phyloP scores from a whole-genome alignment of 2,888 invertebrate species.

The Latrodectus elegans region DNA sequence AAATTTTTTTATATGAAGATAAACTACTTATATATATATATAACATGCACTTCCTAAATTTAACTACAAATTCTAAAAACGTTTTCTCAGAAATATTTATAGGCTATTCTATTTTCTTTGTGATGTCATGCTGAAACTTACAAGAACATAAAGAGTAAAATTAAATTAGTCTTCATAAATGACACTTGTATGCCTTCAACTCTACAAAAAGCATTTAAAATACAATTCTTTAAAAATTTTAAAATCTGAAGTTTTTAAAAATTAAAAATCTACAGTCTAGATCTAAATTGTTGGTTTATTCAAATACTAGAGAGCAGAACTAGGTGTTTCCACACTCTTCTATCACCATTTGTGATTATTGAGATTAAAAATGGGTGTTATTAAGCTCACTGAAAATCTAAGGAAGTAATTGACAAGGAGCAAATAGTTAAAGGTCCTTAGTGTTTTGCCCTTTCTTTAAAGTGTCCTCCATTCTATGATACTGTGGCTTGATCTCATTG shows the following conservation, averaged over 20 bases:
- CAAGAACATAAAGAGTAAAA: too few relatives aligned
- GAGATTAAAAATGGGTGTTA: conserved; percentile 43
- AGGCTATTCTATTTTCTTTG: too few relatives aligned
- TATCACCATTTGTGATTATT: conserved; percentile 11
- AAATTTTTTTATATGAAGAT: too few relatives aligned
- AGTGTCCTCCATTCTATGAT: conserved; percentile 66
- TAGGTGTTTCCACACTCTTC: background rate
- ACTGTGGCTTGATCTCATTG: conserved; percentile 67
- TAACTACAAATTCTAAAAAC: too few relatives aligned
- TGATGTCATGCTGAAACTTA: too few relatives aligned
- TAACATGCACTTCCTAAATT: too few relatives aligned
- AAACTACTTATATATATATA: too few relatives aligned
- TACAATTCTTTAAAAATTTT: too few relatives aligned
- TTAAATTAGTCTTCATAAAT: too few relatives aligned
- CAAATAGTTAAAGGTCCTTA: conserved; percentile 54
- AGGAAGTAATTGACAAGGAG: conserved; percentile 20
- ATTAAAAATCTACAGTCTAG: background rate
- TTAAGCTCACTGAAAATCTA: conserved; percentile 56
- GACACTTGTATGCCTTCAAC: too few relatives aligned
- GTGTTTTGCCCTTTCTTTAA: conserved; percentile 53
- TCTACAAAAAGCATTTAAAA: too few relatives aligned
- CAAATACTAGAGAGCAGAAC: conserved; percentile 1
- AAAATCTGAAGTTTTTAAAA: background rate
- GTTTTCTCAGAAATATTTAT: too few relatives aligned
- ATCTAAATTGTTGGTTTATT: background rate